These are phyloP conservation scores for Zaprionus camerounensis DNA, from an alignment of 1,140 invertebrate genomes.

Conservation along the genomic window DNA sequence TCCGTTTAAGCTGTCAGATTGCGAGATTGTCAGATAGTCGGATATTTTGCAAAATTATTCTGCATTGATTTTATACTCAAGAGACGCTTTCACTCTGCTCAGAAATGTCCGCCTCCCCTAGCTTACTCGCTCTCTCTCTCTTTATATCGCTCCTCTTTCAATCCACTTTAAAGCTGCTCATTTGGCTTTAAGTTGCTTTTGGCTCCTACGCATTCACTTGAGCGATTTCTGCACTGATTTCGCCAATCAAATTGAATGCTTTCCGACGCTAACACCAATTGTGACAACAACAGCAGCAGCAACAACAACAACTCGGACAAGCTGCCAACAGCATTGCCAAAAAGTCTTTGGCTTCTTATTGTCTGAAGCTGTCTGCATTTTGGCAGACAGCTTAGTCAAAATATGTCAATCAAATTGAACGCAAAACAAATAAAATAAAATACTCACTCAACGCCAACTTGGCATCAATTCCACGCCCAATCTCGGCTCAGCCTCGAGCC, in stretches of 20 bases:
- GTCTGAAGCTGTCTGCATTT: slow-evolving; percentile 52
- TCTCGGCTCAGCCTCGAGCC: background rate
- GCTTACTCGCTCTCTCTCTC: no score
- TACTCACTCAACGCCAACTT: slow-evolving; percentile 19
- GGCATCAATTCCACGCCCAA: slow-evolving; percentile 17
- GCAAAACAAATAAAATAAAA: slow-evolving; percentile 55
- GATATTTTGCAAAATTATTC: slow-evolving; percentile 25
- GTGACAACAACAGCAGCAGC: slow-evolving; percentile 22
- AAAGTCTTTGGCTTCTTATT: slow-evolving; percentile 42
- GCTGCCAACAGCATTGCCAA: slow-evolving; percentile 50
- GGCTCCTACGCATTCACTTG: slow-evolving; percentile 41
- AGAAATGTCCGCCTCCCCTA: no score
- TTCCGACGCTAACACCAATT: slow-evolving; percentile 45
- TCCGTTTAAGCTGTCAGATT: slow-evolving; percentile 24
- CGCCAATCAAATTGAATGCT: slow-evolving; percentile 64
- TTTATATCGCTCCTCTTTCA: background rate
- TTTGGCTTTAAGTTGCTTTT: slow-evolving; percentile 43
- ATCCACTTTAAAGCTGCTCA: slow-evolving; percentile 33
- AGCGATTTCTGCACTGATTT: slow-evolving; percentile 51
- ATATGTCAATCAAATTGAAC: slow-evolving; percentile 72
- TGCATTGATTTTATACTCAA: slow-evolving; percentile 39
- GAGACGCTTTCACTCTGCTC: slow-evolving; percentile 8
- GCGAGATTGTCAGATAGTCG: slow-evolving; percentile 44
- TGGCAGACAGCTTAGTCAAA: slow-evolving; percentile 73
- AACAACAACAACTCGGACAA: slow-evolving; percentile 10